Evolutionary conservation across 2,888 invertebrate genomes (phyloP).

Genomic region (Leptopterna dolabrata): DNA sequence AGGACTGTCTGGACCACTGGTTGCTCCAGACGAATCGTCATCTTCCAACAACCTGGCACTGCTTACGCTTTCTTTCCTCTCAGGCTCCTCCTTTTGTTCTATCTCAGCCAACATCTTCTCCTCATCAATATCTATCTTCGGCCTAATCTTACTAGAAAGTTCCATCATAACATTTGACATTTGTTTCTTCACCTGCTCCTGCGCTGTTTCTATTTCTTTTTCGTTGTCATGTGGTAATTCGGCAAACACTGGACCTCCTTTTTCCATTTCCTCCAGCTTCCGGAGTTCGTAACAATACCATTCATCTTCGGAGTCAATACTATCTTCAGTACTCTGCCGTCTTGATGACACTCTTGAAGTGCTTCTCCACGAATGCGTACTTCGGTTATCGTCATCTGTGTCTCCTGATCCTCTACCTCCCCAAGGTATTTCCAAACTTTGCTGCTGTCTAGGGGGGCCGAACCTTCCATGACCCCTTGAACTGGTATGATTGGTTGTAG

Average conservation of each 20-base stretch:
- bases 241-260: constrained; percentile 76
- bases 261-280: constrained; percentile 87
- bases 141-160: constrained; percentile 76
- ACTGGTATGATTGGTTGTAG: constrained; percentile 70
- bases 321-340: constrained; percentile 91
- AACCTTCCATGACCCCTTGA: constrained; percentile 71
- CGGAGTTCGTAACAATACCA: constrained; percentile 91
- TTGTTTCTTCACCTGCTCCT: constrained; percentile 79
- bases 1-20: constrained; percentile 90
- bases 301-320: constrained; percentile 92
- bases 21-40: constrained; percentile 81
- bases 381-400: constrained; percentile 82
- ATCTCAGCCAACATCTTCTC: constrained; percentile 62
- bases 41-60: constrained; percentile 65
- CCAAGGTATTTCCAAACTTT: constrained; percentile 84
- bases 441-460: constrained; percentile 76
- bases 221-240: constrained; percentile 70
- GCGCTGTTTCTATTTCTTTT: constrained; percentile 70
- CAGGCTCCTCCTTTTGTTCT: constrained; percentile 64
- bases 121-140: constrained; percentile 67
- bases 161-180: constrained; percentile 81
- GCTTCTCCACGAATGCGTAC: constrained; percentile 89
- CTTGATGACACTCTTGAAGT: constrained; percentile 87
- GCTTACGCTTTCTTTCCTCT: constrained; percentile 57
- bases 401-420: constrained; percentile 70